A percentile compares a stretch with the other conserved stretches of the same genome.
Conservation (phyloP, 1,140 invertebrate species). For the Melitaea cinxia region DNA sequence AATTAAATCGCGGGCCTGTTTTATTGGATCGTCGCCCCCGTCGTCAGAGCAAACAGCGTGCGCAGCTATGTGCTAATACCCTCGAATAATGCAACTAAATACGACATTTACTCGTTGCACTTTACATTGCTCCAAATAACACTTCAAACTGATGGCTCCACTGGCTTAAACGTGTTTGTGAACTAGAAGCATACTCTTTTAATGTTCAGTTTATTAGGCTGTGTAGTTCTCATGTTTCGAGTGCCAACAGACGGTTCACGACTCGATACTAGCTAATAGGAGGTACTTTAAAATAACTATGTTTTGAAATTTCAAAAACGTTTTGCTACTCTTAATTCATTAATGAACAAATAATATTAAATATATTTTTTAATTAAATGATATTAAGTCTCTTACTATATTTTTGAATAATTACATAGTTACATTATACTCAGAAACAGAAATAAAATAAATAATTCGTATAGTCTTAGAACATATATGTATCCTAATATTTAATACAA, state of each 20-base stretch:
- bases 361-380: too few species aligned
- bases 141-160: conserved; percentile 15
- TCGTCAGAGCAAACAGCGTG: not conserved
- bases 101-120: conserved; percentile 14
- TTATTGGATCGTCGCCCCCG: conserved; percentile 2
- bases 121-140: conserved; percentile 23
- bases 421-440: too few species aligned
- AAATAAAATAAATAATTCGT: too few species aligned
- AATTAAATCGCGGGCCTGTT: not conserved
- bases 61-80: conserved; percentile 1
- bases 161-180: conserved; percentile 1
- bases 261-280: not conserved
- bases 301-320: not conserved
- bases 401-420: too few species aligned
- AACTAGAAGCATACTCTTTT: conserved; percentile 7
- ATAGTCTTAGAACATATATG: not conserved
- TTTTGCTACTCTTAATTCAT: not conserved
- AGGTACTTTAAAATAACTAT: not conserved
- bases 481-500: not conserved
- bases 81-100: conserved; percentile 9
- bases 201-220: conserved; percentile 6
- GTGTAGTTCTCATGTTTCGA: not conserved
- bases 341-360: too few species aligned
- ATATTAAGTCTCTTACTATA: too few species aligned
- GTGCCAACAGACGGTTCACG: conserved; percentile 5